These are phyloP conservation scores for Parapristionchus giblindavisi DNA, from an alignment of 2,888 invertebrate genomes.

Conservation along the genomic window DNA sequence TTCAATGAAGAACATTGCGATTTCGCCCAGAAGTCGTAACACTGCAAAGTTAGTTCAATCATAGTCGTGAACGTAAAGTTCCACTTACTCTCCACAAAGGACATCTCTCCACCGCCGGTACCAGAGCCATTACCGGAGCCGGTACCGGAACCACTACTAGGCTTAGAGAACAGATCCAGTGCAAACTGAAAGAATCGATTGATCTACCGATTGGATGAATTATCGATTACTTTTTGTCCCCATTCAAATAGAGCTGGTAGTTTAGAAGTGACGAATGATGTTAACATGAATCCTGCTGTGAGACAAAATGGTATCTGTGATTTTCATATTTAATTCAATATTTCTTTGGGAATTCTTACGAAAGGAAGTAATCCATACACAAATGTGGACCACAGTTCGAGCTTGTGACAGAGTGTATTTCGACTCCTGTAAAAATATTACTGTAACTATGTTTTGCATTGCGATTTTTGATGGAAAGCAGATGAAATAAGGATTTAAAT, in stretches of 20 bases:
- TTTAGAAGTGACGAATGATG: neutral
- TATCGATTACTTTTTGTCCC: neutral
- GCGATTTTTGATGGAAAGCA: neutral
- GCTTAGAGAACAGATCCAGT: slow-evolving; percentile 13
- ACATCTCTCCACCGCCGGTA: neutral
- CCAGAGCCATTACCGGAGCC: slow-evolving; percentile 1
- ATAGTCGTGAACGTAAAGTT: neutral
- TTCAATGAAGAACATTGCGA: neutral
- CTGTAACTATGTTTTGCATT: neutral
- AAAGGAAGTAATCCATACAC: slow-evolving; percentile 15
- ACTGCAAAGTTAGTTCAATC: neutral
- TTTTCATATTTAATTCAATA: neutral
- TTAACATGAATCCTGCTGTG: slow-evolving; percentile 21
- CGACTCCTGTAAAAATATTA: neutral
- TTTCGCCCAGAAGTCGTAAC: neutral
- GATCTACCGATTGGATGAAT: no score
- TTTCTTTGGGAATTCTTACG: neutral
- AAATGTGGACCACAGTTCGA: slow-evolving; percentile 18
- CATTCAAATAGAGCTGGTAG: neutral
- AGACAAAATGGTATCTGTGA: slow-evolving; percentile 15
- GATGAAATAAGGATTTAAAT: no score
- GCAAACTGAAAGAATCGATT: neutral
- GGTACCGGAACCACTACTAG: no score
- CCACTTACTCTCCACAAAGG: slow-evolving; percentile 3
- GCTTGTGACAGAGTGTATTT: neutral